These are phyloP conservation scores for Heliconius sara DNA, from an alignment of 2,888 invertebrate species.

Conservation along the genomic window DNA sequence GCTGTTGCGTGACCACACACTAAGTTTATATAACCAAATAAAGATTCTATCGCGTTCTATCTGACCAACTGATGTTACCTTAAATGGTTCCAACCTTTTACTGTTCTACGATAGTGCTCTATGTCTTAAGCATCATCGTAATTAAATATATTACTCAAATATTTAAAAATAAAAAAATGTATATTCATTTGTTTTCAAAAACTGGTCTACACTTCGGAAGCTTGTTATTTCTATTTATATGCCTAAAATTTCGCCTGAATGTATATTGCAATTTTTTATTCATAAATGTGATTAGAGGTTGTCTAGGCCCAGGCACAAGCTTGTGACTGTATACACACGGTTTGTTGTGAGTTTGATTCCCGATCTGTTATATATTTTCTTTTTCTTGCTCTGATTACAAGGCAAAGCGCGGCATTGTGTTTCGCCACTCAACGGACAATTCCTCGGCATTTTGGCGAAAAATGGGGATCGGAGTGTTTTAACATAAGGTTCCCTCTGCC, in stretches of 20 bases:
- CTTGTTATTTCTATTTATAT: neutral
- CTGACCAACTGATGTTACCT: constrained; percentile 31
- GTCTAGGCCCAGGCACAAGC: too few species aligned
- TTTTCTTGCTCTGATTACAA: too few species aligned
- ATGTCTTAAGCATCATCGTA: constrained; percentile 16
- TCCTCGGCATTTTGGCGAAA: too few species aligned
- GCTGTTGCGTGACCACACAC: constrained; percentile 32
- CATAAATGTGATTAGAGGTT: too few species aligned
- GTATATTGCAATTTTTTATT: neutral
- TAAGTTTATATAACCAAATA: constrained; percentile 45
- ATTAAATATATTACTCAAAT: neutral
- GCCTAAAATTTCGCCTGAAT: neutral
- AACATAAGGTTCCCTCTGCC: too few species aligned
- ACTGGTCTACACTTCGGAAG: neutral
- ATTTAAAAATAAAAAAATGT: too few species aligned
- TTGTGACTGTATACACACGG: too few species aligned
- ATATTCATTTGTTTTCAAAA: neutral
- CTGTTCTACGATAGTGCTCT: constrained; percentile 11
- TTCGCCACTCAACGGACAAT: too few species aligned
- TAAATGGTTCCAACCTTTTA: constrained; percentile 41
- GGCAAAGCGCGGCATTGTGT: too few species aligned
- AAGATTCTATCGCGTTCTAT: constrained; percentile 39
- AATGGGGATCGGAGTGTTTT: too few species aligned
- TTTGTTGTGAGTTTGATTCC: too few species aligned
- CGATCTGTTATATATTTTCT: too few species aligned